Base-by-base conservation (phyloP, 2,888 invertebrate species). In the Heliconius erato region DNA sequence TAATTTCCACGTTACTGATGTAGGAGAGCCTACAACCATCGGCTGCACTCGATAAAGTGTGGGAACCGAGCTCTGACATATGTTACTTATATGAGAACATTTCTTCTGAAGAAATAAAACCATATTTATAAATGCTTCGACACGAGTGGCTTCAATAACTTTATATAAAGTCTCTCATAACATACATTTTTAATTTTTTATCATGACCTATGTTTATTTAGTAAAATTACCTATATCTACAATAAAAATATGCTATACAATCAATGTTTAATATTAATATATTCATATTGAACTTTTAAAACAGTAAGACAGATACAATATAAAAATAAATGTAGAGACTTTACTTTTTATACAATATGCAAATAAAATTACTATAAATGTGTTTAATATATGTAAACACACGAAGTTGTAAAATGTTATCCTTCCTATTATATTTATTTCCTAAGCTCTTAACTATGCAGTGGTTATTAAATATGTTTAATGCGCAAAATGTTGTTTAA, bases 31-130 rank as follows among this genome's bases (percentile, higher is more conserved):
- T 67, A 44, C 44, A 28, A 78, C 78, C 26, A 65, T 71, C 72
- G 49, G 40, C n/a, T 44, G 28, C 44, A 78, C 74, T 77, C 76
- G 26, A 44, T 83, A 32, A 26, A 83, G 85, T 85, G 85, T 86
- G 86, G 85, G 86, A 86, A 86, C 84, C 77, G 81, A 81, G 85
- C 87, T 85, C 85, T 80, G n/a, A 82, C 85, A 85, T 86, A 81
- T 85, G 80, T 84, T 84, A 83, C 85, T 86, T 85, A 40, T 83
- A 82, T 79, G 79, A 68, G 83, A 84, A 82, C 68, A 68, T 32
- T 74, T 77, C 81, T 82, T 78, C 72, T 65, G 40, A 40, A 71
- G 69, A 76, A 84, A 82, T 77, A 81, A 79, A 83, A 82, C 81
- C 28, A 63, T 81, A 69, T 63, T 76, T 76, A 76, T 69, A 77